Percentiles rank a stretch among this genome's conserved stretches.
These are phyloP conservation scores for Ophioninae sp. DNA, from an alignment of 2,888 invertebrate species.

Conservation along the genomic window DNA sequence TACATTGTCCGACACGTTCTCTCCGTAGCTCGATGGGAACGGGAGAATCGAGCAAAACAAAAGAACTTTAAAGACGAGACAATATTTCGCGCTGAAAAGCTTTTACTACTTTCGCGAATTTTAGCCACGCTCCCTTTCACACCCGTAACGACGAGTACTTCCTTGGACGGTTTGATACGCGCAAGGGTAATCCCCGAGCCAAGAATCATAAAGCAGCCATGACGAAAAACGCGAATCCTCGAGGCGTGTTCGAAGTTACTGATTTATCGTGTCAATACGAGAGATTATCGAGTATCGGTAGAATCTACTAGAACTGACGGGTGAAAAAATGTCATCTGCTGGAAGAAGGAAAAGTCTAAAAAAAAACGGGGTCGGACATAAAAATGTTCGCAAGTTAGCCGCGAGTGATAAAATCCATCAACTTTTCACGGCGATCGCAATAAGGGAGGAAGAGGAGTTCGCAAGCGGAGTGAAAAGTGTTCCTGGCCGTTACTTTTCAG, in stretches of 20 bases:
- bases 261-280: conserved; percentile 1
- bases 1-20: conserved; percentile 50
- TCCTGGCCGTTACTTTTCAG: conserved; percentile 4
- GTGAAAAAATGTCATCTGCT: background rate
- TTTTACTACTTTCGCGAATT: conserved; percentile 35
- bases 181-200: background rate
- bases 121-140: conserved; percentile 4
- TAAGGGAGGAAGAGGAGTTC: background rate
- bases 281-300: no score
- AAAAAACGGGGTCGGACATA: background rate
- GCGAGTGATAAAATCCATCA: conserved; percentile 6
- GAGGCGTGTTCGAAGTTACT: background rate
- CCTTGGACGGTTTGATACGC: conserved; percentile 6
- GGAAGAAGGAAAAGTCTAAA: background rate
- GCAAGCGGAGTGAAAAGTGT: conserved; percentile 15
- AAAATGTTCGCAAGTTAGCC: conserved; percentile 11
- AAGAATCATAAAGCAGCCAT: background rate
- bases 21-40: background rate
- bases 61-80: conserved; percentile 44
- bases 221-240: background rate
- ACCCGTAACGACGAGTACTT: conserved; percentile 22
- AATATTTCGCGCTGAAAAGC: conserved; percentile 35
- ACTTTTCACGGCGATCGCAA: conserved; percentile 5
- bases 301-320: no score
- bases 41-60: conserved; percentile 21